These are phyloP conservation scores for Tokudaia muenninki DNA, from an alignment of 2,797 vertebrate genomes.

Conservation along the genomic window DNA sequence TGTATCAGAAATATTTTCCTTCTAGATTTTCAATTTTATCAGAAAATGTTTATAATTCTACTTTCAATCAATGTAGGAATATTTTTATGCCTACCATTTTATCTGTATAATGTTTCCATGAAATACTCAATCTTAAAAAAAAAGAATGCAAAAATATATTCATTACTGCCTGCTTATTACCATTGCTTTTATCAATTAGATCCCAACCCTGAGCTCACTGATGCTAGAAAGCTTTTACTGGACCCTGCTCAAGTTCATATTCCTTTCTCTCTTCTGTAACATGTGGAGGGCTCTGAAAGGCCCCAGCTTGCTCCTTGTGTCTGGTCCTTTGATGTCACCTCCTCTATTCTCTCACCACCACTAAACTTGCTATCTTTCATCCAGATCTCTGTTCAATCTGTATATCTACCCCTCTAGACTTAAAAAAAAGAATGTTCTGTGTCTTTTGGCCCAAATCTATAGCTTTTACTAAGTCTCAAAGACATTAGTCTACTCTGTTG, in stretches of 20 bases:
- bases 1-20: no score
- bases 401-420: background rate
- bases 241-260: background rate
- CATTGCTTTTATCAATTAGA: background rate
- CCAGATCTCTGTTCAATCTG: background rate
- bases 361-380: background rate
- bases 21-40: no score
- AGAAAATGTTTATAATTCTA: no score
- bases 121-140: no score
- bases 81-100: no score
- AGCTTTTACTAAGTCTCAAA: background rate
- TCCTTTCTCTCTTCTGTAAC: background rate
- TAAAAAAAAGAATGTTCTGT: background rate
- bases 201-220: background rate
- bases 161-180: background rate
- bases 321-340: background rate
- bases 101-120: no score
- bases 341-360: background rate
- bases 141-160: background rate
- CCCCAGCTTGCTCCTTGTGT: background rate
- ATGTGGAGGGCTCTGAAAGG: background rate
- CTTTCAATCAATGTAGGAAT: no score
- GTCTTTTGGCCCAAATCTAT: background rate
- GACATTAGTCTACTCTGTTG: background rate
- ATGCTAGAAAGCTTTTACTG: background rate